Evolutionary conservation across 2,113 vertebrate genomes (phyloP).

Genomic region (Indri indri): DNA sequence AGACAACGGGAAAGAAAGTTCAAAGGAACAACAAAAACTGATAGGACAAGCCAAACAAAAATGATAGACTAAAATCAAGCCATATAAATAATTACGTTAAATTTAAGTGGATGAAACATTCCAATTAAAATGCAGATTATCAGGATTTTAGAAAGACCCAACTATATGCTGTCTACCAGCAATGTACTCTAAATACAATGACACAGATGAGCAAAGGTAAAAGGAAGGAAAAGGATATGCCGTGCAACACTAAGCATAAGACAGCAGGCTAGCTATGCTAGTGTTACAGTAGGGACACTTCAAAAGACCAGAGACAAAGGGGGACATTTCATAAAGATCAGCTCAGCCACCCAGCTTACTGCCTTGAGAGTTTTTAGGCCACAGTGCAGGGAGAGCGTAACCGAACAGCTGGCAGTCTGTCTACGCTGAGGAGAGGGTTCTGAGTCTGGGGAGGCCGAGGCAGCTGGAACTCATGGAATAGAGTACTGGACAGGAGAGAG

Average conservation of each 20-base stretch:
- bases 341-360: neutral
- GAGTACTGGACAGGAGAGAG: neutral
- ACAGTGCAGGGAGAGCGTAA: neutral
- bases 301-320: neutral
- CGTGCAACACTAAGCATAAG: neutral
- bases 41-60: neutral
- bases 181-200: neutral
- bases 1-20: neutral
- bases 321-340: neutral
- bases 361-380: neutral
- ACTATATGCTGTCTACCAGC: neutral
- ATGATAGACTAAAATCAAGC: neutral
- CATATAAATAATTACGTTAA: neutral
- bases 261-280: neutral
- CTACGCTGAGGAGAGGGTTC: neutral
- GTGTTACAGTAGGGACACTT: neutral
- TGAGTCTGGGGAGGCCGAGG: neutral
- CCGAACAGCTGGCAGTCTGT: neutral
- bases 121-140: neutral
- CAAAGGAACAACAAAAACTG: neutral
- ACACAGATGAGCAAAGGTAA: neutral
- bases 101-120: neutral
- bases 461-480: neutral
- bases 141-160: neutral
- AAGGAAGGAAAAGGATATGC: neutral